Evolutionary conservation across 1,140 invertebrate species (phyloP).

Genomic region (Drosophila lowei): DNA sequence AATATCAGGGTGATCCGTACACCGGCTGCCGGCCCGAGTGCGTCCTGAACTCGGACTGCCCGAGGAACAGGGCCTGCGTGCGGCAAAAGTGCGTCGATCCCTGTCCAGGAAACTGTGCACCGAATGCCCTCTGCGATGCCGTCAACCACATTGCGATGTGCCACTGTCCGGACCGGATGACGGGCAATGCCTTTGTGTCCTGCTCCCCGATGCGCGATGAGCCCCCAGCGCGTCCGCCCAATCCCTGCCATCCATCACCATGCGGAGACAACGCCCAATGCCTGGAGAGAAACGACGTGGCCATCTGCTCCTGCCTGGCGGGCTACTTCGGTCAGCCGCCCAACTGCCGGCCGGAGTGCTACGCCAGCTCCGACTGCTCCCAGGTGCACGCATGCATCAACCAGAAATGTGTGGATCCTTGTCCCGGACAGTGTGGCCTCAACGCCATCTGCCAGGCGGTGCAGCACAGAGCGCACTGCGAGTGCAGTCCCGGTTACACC

Average conservation of each 20-base stretch:
- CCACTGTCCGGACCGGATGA: constrained; percentile 89
- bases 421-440: constrained; percentile 89
- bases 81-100: constrained; percentile 93
- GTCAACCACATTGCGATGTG: constrained; percentile 91
- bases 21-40: constrained; percentile 90
- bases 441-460: constrained; percentile 89
- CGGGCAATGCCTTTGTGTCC: constrained; percentile 87
- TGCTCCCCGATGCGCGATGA: constrained; percentile 74
- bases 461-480: constrained; percentile 89
- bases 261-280: constrained; percentile 92
- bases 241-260: constrained; percentile 89
- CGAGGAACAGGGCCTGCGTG: constrained; percentile 88
- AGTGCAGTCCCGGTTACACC: constrained; percentile 88
- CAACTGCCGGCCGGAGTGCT: constrained; percentile 89
- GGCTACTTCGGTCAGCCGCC: constrained; percentile 89
- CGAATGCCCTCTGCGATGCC: constrained; percentile 90
- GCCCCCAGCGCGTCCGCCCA: constrained; percentile 54
- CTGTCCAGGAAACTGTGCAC: constrained; percentile 90
- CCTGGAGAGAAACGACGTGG: constrained; percentile 87
- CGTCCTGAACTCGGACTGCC: constrained; percentile 89
- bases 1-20: constrained; percentile 91
- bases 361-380: constrained; percentile 89
- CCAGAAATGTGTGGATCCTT: constrained; percentile 92
- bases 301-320: constrained; percentile 89
- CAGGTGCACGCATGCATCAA: constrained; percentile 89